Conservation (phyloP, 2,113 vertebrate genomes). For the Varanus komodoensis region DNA sequence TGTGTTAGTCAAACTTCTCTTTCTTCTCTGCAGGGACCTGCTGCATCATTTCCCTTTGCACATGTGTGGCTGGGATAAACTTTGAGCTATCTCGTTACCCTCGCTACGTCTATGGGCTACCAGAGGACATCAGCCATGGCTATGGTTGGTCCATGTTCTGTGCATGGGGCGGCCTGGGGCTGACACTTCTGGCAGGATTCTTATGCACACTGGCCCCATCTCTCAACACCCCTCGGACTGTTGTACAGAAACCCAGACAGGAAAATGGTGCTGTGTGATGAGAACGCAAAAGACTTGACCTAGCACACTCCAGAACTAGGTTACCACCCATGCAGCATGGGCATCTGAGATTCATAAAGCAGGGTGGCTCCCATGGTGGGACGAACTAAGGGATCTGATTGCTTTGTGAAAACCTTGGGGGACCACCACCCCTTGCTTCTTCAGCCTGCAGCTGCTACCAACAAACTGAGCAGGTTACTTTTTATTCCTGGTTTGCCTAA, state of each 20-base stretch:
- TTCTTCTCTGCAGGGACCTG: constrained; percentile 85
- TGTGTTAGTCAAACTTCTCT: background rate
- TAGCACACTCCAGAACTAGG: constrained; percentile 61
- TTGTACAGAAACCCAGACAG: constrained; percentile 89
- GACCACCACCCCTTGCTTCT: constrained; percentile 19
- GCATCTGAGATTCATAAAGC: background rate
- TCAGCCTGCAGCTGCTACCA: constrained; percentile 39
- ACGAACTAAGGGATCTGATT: background rate
- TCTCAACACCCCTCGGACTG: constrained; percentile 86
- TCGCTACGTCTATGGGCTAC: constrained; percentile 90
- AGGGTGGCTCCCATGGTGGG: constrained; percentile 39
- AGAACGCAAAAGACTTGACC: constrained; percentile 49
- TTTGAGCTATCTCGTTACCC: constrained; percentile 95
- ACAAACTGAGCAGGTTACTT: constrained; percentile 65
- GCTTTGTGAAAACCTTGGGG: background rate
- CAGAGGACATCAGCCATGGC: constrained; percentile 95
- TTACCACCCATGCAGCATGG: constrained; percentile 54
- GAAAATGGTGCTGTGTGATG: constrained; percentile 93
- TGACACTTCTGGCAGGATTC: constrained; percentile 93
- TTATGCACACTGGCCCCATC: constrained; percentile 93
- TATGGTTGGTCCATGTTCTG: constrained; percentile 98
- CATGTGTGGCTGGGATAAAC: constrained; percentile 94
- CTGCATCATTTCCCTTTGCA: constrained; percentile 95
- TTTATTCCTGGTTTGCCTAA: constrained; percentile 61
- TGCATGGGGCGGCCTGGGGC: constrained; percentile 93